Evolutionary conservation across 2,888 invertebrate species (phyloP).

Genomic region (Selenia dentaria): DNA sequence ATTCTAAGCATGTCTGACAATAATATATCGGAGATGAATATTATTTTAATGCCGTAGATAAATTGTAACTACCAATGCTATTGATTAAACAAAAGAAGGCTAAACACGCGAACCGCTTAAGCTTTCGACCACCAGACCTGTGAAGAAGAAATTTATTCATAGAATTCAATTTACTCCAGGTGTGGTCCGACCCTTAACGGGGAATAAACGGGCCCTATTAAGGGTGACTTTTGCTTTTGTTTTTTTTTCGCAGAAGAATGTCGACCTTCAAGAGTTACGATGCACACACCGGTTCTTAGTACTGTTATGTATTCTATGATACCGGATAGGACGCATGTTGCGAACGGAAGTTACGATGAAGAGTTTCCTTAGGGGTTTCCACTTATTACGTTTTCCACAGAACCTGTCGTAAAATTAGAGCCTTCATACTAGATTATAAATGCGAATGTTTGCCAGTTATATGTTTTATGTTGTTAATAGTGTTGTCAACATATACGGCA

Average conservation of each 20-base stretch:
- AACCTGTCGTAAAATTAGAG: too few species aligned
- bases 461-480: too few species aligned
- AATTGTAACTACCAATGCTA: too few species aligned
- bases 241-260: slow-evolving; percentile 42
- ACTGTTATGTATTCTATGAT: background rate
- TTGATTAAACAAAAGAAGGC: too few species aligned
- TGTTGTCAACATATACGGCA: too few species aligned
- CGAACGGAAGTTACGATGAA: slow-evolving; percentile 12
- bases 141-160: slow-evolving; percentile 68
- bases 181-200: slow-evolving; percentile 77
- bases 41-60: too few species aligned
- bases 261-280: slow-evolving; percentile 21
- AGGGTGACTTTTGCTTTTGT: slow-evolving; percentile 64
- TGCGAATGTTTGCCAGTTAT: too few species aligned
- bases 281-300: slow-evolving; percentile 12
- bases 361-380: background rate
- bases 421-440: too few species aligned
- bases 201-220: slow-evolving; percentile 72
- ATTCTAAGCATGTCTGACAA: too few species aligned
- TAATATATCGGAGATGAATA: too few species aligned
- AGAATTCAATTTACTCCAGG: slow-evolving; percentile 79
- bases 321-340: background rate
- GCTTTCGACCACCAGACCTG: slow-evolving; percentile 15
- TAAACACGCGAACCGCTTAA: too few species aligned
- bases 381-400: too few species aligned